Conservation (phyloP, 2,113 vertebrate genomes). For the Centropus bengalensis region DNA sequence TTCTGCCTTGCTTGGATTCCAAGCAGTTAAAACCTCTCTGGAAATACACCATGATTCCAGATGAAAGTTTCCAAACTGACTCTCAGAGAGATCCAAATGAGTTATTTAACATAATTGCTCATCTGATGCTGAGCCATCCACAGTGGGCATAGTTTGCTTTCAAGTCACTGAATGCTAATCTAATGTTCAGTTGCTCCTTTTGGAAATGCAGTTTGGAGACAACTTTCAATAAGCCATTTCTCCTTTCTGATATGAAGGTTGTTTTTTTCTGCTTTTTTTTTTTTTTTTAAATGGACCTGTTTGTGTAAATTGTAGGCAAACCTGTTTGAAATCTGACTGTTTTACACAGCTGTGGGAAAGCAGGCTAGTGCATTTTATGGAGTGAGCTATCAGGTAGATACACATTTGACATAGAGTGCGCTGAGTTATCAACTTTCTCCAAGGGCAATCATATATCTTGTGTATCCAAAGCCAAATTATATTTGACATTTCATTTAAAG, state of each 20-base stretch:
- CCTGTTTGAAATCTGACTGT: background rate
- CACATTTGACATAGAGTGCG: slow-evolving; percentile 54
- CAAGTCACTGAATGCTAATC: background rate
- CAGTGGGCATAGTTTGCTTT: accelerated
- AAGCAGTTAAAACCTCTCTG: background rate
- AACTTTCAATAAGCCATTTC: slow-evolving; percentile 26
- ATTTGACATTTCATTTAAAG: slow-evolving; percentile 82
- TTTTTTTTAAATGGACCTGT: slow-evolving; percentile 27
- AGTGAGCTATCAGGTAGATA: slow-evolving; percentile 60
- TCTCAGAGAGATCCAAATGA: background rate
- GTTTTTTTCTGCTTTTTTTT: background rate
- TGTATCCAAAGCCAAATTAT: slow-evolving; percentile 74
- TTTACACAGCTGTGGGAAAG: slow-evolving; percentile 14
- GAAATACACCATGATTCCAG: background rate
- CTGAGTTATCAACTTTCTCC: slow-evolving; percentile 77
- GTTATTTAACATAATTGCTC: background rate
- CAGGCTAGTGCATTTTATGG: slow-evolving; percentile 51
- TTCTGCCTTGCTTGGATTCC: background rate
- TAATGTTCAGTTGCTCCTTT: background rate
- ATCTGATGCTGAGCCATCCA: background rate
- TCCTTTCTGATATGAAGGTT: background rate
- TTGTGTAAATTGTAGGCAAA: slow-evolving; percentile 37
- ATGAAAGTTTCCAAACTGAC: background rate
- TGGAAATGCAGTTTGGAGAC: slow-evolving; percentile 9
- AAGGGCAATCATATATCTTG: slow-evolving; percentile 75